phyloP scores from a whole-genome alignment of 2,113 vertebrate species.

The Xenopus borealis region DNA sequence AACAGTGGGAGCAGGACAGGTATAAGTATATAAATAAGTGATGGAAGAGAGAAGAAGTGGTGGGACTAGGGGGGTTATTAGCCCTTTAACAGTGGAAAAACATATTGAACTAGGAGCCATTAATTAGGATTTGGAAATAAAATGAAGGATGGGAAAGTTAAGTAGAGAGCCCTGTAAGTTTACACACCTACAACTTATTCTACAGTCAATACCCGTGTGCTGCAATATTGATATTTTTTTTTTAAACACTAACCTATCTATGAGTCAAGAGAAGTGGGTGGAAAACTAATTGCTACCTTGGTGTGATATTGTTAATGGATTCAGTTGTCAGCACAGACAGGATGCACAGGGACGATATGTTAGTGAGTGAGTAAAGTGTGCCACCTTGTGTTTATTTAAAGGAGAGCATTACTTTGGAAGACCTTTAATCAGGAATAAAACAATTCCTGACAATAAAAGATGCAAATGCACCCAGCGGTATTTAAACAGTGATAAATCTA shows the following conservation, averaged over 20 bases:
- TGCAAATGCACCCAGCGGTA: constrained; percentile 20
- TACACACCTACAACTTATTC: background rate
- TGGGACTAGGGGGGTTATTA: too few species aligned
- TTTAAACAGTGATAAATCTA: constrained; percentile 1
- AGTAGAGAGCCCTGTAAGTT: background rate
- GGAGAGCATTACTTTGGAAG: background rate
- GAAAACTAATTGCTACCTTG: constrained; percentile 6
- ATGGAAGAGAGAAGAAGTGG: too few species aligned
- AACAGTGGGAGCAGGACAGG: too few species aligned
- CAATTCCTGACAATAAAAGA: background rate
- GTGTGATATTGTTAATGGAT: background rate
- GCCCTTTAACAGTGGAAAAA: too few species aligned
- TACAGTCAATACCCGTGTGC: too few species aligned
- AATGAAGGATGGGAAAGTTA: too few species aligned
- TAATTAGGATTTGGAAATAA: too few species aligned
- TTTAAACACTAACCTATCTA: too few species aligned
- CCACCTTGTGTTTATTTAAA: constrained; percentile 17
- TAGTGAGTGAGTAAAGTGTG: background rate
- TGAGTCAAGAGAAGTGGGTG: background rate
- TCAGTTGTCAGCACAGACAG: background rate
- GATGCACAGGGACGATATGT: background rate
- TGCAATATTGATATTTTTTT: too few species aligned
- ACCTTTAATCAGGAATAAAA: background rate
- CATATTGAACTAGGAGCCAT: too few species aligned
- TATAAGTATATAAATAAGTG: too few species aligned